Evolutionary conservation across 2,888 invertebrate genomes (phyloP).

Genomic region (Limnephilus marmoratus): DNA sequence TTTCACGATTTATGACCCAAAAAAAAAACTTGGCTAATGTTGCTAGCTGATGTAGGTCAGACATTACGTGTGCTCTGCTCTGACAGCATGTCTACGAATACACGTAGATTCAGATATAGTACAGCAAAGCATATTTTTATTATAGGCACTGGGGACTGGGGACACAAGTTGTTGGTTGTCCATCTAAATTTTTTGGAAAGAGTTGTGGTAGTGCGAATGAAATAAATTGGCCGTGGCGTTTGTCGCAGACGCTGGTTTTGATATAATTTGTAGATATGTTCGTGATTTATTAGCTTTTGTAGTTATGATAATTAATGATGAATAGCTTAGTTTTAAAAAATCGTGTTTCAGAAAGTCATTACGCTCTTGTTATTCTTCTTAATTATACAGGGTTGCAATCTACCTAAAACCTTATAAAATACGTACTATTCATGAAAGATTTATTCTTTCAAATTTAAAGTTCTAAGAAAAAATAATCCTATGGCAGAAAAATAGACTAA

Average conservation of each 20-base stretch:
- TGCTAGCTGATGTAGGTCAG: conserved; percentile 20
- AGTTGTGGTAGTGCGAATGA: not conserved
- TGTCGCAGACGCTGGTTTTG: not conserved
- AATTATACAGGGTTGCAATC: no score
- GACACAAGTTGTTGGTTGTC: no score
- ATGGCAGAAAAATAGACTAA: no score
- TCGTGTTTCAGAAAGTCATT: not conserved
- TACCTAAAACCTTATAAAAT: no score
- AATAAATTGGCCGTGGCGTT: not conserved
- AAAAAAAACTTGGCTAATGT: conserved; percentile 12
- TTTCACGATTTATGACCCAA: not conserved
- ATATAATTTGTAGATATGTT: not conserved
- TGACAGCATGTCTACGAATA: not conserved
- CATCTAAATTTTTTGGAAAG: no score
- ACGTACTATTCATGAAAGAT: no score
- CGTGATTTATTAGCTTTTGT: not conserved
- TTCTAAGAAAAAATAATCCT: no score
- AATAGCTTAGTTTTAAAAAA: not conserved
- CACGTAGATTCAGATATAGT: not conserved
- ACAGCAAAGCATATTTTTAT: no score
- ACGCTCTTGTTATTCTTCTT: no score
- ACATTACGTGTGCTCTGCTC: conserved; percentile 4
- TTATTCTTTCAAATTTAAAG: no score
- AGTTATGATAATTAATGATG: not conserved
- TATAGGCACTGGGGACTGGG: no score